Evolutionary conservation across 2,888 invertebrate genomes (phyloP).

Genomic region (Polydesmus complanatus): DNA sequence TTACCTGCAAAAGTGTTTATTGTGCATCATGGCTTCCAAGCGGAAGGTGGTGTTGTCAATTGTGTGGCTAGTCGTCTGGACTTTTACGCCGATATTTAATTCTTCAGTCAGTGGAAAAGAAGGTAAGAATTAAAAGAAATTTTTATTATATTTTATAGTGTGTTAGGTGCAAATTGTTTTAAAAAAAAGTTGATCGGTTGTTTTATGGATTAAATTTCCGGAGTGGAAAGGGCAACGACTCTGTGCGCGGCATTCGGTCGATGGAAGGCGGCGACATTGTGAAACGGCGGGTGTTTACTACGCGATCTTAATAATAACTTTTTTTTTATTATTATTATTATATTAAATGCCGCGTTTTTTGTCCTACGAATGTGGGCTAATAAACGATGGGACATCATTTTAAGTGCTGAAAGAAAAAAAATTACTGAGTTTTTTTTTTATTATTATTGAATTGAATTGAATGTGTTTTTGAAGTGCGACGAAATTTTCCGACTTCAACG

Average conservation of each 20-base stretch:
- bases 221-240: not conserved
- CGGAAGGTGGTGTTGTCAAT: slow-evolving; percentile 13
- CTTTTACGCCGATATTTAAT: not conserved
- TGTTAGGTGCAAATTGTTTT: not conserved
- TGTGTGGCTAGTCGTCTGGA: slow-evolving; percentile 12
- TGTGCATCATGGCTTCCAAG: slow-evolving; percentile 11
- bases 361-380: too few relatives aligned
- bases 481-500: too few relatives aligned
- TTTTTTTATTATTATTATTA: too few relatives aligned
- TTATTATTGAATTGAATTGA: too few relatives aligned
- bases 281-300: too few relatives aligned
- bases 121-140: slow-evolving; percentile 8
- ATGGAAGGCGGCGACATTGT: not conserved
- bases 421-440: too few relatives aligned
- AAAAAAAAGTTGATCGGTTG: not conserved
- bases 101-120: slow-evolving; percentile 10
- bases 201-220: not conserved
- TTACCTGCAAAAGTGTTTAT: not conserved
- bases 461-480: too few relatives aligned
- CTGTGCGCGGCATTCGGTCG: not conserved
- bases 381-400: too few relatives aligned
- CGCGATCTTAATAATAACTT: too few relatives aligned
- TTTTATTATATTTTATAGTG: not conserved
- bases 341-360: too few relatives aligned
- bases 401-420: too few relatives aligned